Evolutionary conservation across 2,113 vertebrate genomes (phyloP), one percentile per base, ranked within the genome.

Genomic region (Ciconia boyciana): DNA sequence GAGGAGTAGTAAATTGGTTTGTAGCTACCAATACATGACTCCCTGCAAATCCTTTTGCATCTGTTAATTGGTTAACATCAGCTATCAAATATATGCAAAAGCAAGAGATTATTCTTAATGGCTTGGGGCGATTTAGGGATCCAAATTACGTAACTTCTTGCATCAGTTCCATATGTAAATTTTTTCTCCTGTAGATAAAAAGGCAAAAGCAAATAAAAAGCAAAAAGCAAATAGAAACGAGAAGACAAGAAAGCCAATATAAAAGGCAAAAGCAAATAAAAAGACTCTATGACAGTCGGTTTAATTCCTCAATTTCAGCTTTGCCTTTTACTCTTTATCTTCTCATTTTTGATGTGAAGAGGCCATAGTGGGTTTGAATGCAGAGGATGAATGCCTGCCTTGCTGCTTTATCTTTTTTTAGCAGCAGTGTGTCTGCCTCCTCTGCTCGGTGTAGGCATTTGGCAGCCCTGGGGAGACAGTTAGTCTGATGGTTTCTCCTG

Each of bases 201-300:
- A 88, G 51, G 49, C 52, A 57, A 93, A 93, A 65, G 70, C 78
- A 96, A 91, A 94, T 44, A 79, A 44, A 91, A 90, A 70, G 65
- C 24, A 60, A 76, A 96, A 84, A 83, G 62, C 58, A 93, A 90
- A 91, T 0, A 92, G 48, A 85, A 79, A 21, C 5, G 7, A 58
- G 41, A 85, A 2, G 17, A 26, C 31, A 57, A 43, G 49, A 85
- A 46, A 85, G 51, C 44, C 86, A 93, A 78, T 62, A 85, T 2
- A 28, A 86, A 55, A 89, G 34, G 66, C 41, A 52, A 94, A 90
- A 77, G 83, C 31, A 32, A 88, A 94, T 36, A 64, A 44, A 88
- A 90, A 60, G 65, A 15, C 13, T 87, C 65, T 20, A 1, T n/a
- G 39, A 49, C 11, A 61, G 29, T 6, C 1, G 3, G 49, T 36